Conservation (phyloP, 64 coral and sea anemone species). For the Trachythela sp. region DNA sequence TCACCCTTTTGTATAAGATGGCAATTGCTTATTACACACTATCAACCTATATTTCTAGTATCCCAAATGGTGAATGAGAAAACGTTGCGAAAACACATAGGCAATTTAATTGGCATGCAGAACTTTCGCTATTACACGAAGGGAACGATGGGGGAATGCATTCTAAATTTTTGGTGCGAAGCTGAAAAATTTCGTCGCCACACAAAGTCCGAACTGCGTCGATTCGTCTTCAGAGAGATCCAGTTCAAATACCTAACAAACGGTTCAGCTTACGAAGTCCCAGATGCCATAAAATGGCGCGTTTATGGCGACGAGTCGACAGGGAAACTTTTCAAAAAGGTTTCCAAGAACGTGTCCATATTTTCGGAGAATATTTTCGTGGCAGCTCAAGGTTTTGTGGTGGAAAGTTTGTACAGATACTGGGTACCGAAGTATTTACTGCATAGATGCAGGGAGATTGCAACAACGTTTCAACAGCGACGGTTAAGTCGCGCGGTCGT, state of each 20-base stretch:
- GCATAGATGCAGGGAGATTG: background rate
- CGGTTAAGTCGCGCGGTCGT: background rate
- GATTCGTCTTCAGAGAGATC: background rate
- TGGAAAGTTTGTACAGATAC: background rate
- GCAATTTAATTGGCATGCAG: background rate
- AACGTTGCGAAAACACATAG: background rate
- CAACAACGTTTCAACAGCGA: background rate
- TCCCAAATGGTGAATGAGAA: background rate
- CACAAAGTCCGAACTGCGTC: background rate
- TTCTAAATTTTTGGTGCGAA: background rate
- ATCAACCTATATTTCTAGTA: background rate
- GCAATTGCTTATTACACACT: no score
- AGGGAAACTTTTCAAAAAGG: background rate
- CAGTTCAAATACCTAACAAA: background rate
- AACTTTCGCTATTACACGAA: background rate
- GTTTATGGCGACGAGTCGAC: background rate
- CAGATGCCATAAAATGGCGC: background rate
- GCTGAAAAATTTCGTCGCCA: background rate
- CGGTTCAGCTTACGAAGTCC: background rate
- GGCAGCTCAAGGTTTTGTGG: background rate
- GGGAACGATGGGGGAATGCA: background rate
- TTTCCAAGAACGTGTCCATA: background rate
- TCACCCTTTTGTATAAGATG: no score
- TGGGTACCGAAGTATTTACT: conserved; percentile 4
- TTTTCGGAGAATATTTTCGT: background rate